Evolutionary conservation across 2,888 invertebrate species (phyloP).

Genomic region (Cotesia congregata): DNA sequence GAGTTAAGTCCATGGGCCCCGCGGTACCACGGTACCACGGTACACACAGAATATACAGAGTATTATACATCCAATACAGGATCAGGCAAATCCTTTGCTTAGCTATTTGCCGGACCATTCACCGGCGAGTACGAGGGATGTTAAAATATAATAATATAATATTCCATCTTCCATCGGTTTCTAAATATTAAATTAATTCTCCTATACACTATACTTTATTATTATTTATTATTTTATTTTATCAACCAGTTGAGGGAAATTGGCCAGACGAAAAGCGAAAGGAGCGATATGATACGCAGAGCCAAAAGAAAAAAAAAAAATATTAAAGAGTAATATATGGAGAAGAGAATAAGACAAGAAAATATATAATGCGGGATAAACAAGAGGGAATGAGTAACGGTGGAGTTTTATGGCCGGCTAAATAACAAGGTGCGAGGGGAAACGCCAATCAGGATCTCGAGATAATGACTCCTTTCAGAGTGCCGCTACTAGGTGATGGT

Average conservation of each 20-base stretch:
- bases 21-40: neutral
- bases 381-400: neutral
- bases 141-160: no score
- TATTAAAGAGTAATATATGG: neutral
- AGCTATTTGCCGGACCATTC: no score
- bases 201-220: no score
- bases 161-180: no score
- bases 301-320: neutral
- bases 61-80: no score
- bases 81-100: no score
- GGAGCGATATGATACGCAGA: neutral
- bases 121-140: no score
- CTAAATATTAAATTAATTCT: no score
- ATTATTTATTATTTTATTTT: no score
- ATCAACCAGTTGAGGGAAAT: neutral
- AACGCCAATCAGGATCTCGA: constrained; percentile 52
- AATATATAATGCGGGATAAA: constrained; percentile 1
- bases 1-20: constrained; percentile 28
- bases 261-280: neutral
- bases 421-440: constrained; percentile 57
- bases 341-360: constrained; percentile 1
- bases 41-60: no score
- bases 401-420: constrained; percentile 28
- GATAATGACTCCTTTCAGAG: constrained; percentile 52
- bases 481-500: constrained; percentile 49